Evolutionary conservation across 2,113 vertebrate genomes (phyloP), one percentile per base, ranked within the genome.

Genomic region (Chaetops frenatus): DNA sequence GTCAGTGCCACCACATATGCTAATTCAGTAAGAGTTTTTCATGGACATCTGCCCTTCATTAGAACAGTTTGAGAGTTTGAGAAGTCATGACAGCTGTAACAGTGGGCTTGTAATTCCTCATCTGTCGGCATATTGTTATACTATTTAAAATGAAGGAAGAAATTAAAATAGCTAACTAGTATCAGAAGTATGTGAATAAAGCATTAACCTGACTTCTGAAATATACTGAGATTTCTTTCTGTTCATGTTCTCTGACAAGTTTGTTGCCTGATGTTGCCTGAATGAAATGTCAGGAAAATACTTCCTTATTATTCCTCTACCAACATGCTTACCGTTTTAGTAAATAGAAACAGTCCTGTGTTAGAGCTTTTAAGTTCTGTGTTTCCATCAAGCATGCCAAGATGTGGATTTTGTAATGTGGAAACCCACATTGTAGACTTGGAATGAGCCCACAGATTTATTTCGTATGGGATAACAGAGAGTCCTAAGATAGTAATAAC

Each of bases 41-140:
- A 4, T 88, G 76, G 88, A 83, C 86, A 78, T 94, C 87, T 95
- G 95, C 64, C 93, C 86, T 94, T 92, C 56, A 31, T 97, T 94
- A 96, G 48, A 74, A 33, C 48, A 86, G 56, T 86, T 77, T 72
- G 73, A 92, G 64, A 82, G 54, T 83, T 76, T 74, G 79, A 94
- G 65, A 91, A 95, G 64, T 81, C 91, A 51, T 86, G 81, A 86
- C 95, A 94, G 96, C 87, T 92, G 61, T 86, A 94, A 95, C 82
- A 81, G 89, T 86, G 97, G 82, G 92, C 88, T 88, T 95, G 95
- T 93, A 90, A 91, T 93, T 94, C 86, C 47, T 96, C 86, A 78
- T 94, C 82, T 96, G 81, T 80, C 0, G 2, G 36, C 81, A 58
- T 94, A 86, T 83, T 92, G 77, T 84, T 94, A 19, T 29, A 61